These are phyloP conservation scores for Spisula solida DNA, from an alignment of 2,888 invertebrate genomes.

Conservation along the genomic window DNA sequence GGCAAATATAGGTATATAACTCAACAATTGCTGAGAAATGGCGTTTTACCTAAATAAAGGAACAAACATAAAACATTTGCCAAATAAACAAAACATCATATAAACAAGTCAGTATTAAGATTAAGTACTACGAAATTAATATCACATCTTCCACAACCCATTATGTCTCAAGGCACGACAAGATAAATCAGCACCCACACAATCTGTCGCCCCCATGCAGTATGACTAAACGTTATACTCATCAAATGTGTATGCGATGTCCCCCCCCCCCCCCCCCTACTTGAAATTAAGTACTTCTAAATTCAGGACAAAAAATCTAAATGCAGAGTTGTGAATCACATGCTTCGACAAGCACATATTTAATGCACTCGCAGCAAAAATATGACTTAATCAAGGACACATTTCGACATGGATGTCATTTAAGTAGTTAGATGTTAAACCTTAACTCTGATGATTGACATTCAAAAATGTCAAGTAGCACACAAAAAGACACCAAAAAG, in stretches of 20 bases:
- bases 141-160: no score
- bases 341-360: neutral
- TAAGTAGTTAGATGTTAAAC: neutral
- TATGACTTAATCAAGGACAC: neutral
- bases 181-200: neutral
- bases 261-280: neutral
- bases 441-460: neutral
- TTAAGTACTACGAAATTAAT: no score
- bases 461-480: neutral
- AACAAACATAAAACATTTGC: no score
- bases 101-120: no score
- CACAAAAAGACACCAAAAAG: neutral
- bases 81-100: no score
- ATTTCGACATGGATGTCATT: neutral
- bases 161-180: no score
- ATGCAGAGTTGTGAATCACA: neutral
- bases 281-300: conserved; percentile 8
- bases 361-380: neutral
- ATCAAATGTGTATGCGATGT: neutral
- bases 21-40: no score
- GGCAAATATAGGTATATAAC: no score
- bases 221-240: neutral
- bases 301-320: neutral
- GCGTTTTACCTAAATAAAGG: no score
- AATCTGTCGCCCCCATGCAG: neutral